These are phyloP conservation scores for Eurytoma adleriae DNA, from an alignment of 2,888 invertebrate species.

Conservation along the genomic window DNA sequence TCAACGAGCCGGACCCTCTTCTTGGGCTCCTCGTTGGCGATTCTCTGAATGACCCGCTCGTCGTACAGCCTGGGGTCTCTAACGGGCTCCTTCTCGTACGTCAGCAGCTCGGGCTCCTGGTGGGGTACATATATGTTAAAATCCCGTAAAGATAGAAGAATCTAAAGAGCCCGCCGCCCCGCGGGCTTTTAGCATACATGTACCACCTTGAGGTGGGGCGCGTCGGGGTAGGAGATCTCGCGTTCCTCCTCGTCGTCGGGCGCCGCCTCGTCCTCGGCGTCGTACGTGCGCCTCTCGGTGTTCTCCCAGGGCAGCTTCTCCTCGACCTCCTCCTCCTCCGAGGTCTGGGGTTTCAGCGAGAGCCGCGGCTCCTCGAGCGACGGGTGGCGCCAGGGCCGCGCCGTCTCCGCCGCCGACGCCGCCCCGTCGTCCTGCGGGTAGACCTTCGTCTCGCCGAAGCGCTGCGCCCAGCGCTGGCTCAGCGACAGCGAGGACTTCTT, in stretches of 20 bases:
- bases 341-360: slow-evolving; percentile 65
- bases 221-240: slow-evolving; percentile 35
- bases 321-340: slow-evolving; percentile 59
- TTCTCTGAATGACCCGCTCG: slow-evolving; percentile 60
- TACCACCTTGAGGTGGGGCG: slow-evolving; percentile 42
- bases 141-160: slow-evolving; percentile 22
- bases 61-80: slow-evolving; percentile 67
- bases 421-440: slow-evolving; percentile 61
- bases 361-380: slow-evolving; percentile 70
- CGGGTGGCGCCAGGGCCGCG: slow-evolving; percentile 72
- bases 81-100: slow-evolving; percentile 38
- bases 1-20: slow-evolving; percentile 50
- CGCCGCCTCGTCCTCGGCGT: slow-evolving; percentile 33
- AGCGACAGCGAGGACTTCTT: slow-evolving; percentile 77
- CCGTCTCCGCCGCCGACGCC: slow-evolving; percentile 59
- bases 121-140: slow-evolving; percentile 57
- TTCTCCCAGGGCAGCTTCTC: slow-evolving; percentile 65
- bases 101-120: slow-evolving; percentile 21
- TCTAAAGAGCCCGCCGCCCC: not conserved
- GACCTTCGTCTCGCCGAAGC: slow-evolving; percentile 65
- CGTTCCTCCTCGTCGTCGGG: slow-evolving; percentile 44
- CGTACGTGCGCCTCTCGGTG: slow-evolving; percentile 59
- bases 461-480: slow-evolving; percentile 76
- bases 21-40: slow-evolving; percentile 40
- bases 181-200: slow-evolving; percentile 53